These are phyloP conservation scores for Hypothenemus hampei DNA, from an alignment of 1,140 invertebrate species.

Conservation along the genomic window DNA sequence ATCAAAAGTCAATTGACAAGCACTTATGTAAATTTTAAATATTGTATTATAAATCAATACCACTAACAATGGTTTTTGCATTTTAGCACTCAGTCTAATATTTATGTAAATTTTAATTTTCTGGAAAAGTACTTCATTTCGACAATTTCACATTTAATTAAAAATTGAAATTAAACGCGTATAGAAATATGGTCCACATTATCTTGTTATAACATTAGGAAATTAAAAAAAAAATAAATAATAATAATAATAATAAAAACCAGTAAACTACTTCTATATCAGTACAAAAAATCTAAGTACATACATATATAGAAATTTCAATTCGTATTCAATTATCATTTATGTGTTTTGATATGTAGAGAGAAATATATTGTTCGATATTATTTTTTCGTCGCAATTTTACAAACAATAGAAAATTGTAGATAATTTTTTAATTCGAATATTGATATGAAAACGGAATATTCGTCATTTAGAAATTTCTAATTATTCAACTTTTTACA, in stretches of 20 bases:
- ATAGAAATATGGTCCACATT: constrained; percentile 15
- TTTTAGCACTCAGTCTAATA: constrained; percentile 40
- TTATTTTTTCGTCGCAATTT: too few species aligned
- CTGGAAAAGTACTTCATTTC: constrained; percentile 25
- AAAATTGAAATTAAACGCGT: not conserved
- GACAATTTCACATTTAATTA: not conserved
- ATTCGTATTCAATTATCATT: too few species aligned
- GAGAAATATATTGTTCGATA: too few species aligned
- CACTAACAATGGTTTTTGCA: constrained; percentile 36
- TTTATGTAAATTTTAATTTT: constrained; percentile 30
- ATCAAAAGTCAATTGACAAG: not conserved
- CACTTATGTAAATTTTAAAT: not conserved
- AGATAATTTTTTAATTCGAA: not conserved
- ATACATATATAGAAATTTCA: not conserved
- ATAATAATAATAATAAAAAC: not conserved
- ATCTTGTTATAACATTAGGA: not conserved
- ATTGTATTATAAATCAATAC: constrained; percentile 27
- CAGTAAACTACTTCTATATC: not conserved
- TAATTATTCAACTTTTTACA: too few species aligned
- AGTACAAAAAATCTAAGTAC: not conserved
- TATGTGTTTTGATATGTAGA: too few species aligned
- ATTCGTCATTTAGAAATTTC: too few species aligned
- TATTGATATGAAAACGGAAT: constrained; percentile 1
- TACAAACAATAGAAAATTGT: not conserved
- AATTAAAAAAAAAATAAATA: not conserved